Percentiles rank a stretch among this genome's conserved stretches.
Conservation (phyloP, 2,113 vertebrate genomes). For the Gymnorhina tibicen region DNA sequence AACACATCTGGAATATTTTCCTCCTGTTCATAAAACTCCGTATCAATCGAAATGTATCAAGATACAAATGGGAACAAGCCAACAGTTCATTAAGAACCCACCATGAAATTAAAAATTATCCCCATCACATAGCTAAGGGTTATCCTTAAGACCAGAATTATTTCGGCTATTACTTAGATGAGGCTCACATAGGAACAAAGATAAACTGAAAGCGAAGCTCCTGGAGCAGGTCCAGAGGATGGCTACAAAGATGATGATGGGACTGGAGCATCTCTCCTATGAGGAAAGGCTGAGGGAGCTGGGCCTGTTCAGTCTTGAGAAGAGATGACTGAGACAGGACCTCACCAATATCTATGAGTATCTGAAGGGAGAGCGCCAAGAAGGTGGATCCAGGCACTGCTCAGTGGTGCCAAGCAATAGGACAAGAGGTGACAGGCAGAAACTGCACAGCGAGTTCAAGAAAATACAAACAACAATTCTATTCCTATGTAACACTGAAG, state of each 20-base stretch:
- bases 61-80: not conserved
- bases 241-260: not conserved
- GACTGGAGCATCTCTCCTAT: not conserved
- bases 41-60: not conserved
- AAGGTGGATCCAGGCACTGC: not conserved
- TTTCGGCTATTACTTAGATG: not conserved
- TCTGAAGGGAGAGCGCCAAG: not conserved
- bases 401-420: not conserved
- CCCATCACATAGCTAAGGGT: not conserved
- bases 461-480: not conserved
- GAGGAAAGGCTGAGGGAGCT: not conserved
- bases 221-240: not conserved
- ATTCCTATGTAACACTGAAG: not conserved
- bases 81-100: not conserved
- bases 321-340: not conserved
- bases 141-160: not conserved
- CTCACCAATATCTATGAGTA: not conserved
- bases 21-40: not conserved
- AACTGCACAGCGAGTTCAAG: not conserved
- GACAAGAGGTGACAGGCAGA: not conserved
- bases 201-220: not conserved
- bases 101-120: not conserved
- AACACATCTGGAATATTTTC: not conserved
- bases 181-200: not conserved
- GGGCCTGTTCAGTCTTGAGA: not conserved